Evolutionary conservation across 2,888 invertebrate species (phyloP), one percentile per base, ranked within the genome.

Genomic region (Acleris sparsana): DNA sequence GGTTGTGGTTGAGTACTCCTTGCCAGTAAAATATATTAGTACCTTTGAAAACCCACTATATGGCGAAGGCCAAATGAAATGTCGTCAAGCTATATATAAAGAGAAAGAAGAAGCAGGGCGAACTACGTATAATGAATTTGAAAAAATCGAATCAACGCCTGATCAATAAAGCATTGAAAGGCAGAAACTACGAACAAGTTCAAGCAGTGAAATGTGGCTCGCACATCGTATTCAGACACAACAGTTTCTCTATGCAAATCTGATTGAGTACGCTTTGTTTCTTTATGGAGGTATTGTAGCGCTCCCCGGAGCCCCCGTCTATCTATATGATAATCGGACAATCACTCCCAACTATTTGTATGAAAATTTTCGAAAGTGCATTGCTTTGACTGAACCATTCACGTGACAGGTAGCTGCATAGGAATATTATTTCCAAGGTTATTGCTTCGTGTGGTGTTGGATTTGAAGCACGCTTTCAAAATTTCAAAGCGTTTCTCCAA

Each of bases 241-340:
- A 61, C 44, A 33, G 63, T 63, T 55, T 65, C 59, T 60, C 53
- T 65, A 65, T 65, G 65, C 51, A 65, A 65, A 65, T 65, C 65
- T 65, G 65, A 65, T 65, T 65, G 65, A 65, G 53, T 61, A 61
- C 55, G 60, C 65, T 65, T 65, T 65, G 60, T 65, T 65, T 65
- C 60, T 61, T 65, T 65, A 65, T 65, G 55, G 59, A 39, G 65
- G 60, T 57, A 61, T 65, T 60, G 60, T 61, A 56, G 13, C 39
- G 55, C 51, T 60, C 65, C 60, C 65, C 44, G 44, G 60, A 60
- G 65, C 65, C 63, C 53, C 63, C 57, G 73, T 76, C 75, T 74
- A 84, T 85, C 80, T 84, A 79, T 86, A 86, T 84, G 84, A 79
- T 85, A 86, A 85, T 83, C 72, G 73, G 73, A 79, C 82, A 81